Conservation (phyloP, 2,888 invertebrate species). For the Synergus laeviventris region DNA sequence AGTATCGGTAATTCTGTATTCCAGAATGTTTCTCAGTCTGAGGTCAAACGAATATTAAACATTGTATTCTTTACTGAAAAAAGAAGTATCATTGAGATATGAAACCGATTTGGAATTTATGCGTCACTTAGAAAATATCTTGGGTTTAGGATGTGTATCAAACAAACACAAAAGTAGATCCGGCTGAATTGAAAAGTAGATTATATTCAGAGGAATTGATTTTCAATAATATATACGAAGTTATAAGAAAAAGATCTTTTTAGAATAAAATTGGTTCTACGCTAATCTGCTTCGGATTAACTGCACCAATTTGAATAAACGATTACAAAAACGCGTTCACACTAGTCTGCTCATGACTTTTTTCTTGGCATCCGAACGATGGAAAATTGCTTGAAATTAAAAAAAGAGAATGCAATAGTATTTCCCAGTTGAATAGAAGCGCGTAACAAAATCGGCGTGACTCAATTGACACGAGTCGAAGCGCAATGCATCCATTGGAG, state of each 20-base stretch:
- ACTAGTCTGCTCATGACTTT: not conserved
- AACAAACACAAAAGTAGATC: not conserved
- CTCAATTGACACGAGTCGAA: slow-evolving; percentile 49
- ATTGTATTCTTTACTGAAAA: slow-evolving; percentile 6
- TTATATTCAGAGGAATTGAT: too few species aligned
- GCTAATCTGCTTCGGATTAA: not conserved
- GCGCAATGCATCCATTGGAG: slow-evolving; percentile 44
- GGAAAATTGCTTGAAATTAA: slow-evolving; percentile 4
- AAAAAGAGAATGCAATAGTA: not conserved
- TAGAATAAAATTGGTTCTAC: not conserved
- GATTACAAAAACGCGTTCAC: not conserved
- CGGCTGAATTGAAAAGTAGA: too few species aligned
- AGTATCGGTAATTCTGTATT: slow-evolving; percentile 33
- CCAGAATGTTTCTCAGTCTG: slow-evolving; percentile 30
- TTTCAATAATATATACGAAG: too few species aligned
- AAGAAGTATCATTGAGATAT: not conserved
- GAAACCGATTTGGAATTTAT: not conserved
- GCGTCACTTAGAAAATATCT: too few species aligned
- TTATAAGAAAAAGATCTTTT: not conserved
- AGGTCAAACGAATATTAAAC: slow-evolving; percentile 24
- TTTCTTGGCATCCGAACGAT: slow-evolving; percentile 8
- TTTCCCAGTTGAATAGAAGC: slow-evolving; percentile 26
- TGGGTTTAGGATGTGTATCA: too few species aligned
- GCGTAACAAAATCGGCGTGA: slow-evolving; percentile 48
- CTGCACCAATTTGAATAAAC: not conserved